A percentile compares a stretch with the other conserved stretches of the same genome.
Evolutionary conservation across 2,888 invertebrate species (phyloP).

Genomic region (Tolmerus cingulatus): DNA sequence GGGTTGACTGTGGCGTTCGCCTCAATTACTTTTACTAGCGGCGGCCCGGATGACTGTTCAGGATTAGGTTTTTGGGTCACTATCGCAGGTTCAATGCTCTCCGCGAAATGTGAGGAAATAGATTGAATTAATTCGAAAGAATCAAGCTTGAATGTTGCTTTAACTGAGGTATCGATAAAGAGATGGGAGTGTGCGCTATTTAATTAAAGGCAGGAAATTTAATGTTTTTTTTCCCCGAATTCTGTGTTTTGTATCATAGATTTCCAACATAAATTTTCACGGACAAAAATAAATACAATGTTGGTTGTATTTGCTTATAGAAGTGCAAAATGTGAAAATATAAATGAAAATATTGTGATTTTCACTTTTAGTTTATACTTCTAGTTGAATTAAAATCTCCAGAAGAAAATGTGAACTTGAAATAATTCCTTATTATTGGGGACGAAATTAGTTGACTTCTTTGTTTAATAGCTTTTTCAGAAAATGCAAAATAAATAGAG

Average conservation of each 20-base stretch:
- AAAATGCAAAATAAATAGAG: no score
- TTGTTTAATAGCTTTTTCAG: no score
- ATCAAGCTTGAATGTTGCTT: not conserved
- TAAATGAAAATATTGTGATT: no score
- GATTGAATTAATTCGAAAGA: not conserved
- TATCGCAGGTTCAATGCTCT: not conserved
- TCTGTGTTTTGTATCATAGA: not conserved
- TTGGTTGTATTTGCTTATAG: no score
- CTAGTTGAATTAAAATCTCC: no score
- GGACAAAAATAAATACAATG: not conserved
- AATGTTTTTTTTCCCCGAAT: not conserved
- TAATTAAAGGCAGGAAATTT: not conserved
- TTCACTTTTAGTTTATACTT: no score
- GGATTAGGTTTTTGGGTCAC: conserved; percentile 28
- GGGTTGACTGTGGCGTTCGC: not conserved
- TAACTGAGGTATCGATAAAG: not conserved
- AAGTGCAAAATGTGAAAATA: no score
- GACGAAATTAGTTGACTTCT: no score
- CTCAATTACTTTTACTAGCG: not conserved
- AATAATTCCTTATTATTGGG: no score
- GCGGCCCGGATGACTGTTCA: not conserved
- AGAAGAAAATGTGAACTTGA: no score
- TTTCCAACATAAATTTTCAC: not conserved
- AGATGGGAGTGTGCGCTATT: not conserved
- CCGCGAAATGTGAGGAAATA: not conserved